Evolutionary conservation across 2,113 vertebrate species (phyloP), one percentile per base, ranked within the genome.

Genomic region (Nycticorax nycticorax): DNA sequence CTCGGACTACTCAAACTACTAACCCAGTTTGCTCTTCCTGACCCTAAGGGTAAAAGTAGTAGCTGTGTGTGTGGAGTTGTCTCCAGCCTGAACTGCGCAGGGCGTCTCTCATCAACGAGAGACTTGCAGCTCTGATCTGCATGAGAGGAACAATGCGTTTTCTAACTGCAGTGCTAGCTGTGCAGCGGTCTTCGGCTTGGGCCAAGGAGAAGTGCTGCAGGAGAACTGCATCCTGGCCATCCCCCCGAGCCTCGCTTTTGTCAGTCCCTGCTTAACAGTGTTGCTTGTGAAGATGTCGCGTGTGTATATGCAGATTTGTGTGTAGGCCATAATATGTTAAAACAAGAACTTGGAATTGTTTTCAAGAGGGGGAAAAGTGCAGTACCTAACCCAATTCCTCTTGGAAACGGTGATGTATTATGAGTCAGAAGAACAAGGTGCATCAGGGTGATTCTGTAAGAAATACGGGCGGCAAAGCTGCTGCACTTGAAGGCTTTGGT

Each of bases 251-350:
- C 47, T 45, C 5, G 24, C 26, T 68, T 68, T 35, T 64, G 55
- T 63, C 37, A 52, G 48, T 37, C 37, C 43, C 47, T 47, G 33
- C 56, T 74, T 74, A 43, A 13, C 28, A 4, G 3, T 8, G 19
- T n/a, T 1, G 0, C 52, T 85, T 20, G 28, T 48, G 50, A 48
- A 74, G 77, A 5, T 66, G 33, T 8, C 0, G 0, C 22, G 23
- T 53, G 9, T 69, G 19, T 60, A 30, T 8, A 33, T 14, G 6
- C 12, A 27, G 53, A 35, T 43, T 55, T 57, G 35, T 50, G 18
- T 12, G 6, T 43, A 23, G 55, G 37, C 47, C 32, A 21, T 12
- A 7, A 3, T 26, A 32, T 27, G 13, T 64, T 80, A 23, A 74
- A 80, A 32, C 22, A 53, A 80, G 62, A 87, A 18, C 50, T 66